phyloP scores from a whole-genome alignment of 2,888 invertebrate species.

The Candidula unifasciata region DNA sequence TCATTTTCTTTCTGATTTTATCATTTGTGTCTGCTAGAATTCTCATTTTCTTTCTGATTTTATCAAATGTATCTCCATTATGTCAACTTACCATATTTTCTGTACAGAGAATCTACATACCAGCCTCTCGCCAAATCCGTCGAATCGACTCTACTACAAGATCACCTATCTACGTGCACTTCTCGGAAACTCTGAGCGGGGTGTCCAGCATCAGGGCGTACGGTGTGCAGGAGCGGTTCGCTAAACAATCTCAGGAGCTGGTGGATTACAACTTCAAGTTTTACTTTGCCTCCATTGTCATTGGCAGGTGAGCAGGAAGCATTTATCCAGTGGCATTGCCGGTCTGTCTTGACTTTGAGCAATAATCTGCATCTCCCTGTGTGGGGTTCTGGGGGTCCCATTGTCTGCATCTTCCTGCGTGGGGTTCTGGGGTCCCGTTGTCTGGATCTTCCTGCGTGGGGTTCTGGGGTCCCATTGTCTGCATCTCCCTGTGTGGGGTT shows the following conservation, averaged over 20 bases:
- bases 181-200: slow-evolving; percentile 47
- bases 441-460: too few relatives aligned
- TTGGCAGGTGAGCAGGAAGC: slow-evolving; percentile 18
- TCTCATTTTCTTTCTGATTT: too few relatives aligned
- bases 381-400: neutral
- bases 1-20: too few relatives aligned
- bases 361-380: too few relatives aligned
- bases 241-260: slow-evolving; percentile 12
- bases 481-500: too few relatives aligned
- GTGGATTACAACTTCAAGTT: slow-evolving; percentile 47
- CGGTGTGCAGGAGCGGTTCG: slow-evolving; percentile 40
- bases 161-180: slow-evolving; percentile 49
- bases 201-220: slow-evolving; percentile 45
- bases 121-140: slow-evolving; percentile 46
- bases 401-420: too few relatives aligned
- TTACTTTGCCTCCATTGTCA: slow-evolving; percentile 37
- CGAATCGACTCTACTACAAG: slow-evolving; percentile 42
- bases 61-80: too few relatives aligned
- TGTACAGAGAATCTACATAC: slow-evolving; percentile 46
- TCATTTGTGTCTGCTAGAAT: too few relatives aligned
- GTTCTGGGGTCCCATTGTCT: too few relatives aligned
- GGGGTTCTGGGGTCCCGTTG: too few relatives aligned
- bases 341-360: too few relatives aligned
- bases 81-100: neutral
- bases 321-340: neutral